phyloP scores from a whole-genome alignment of 2,113 vertebrate species.

The Phalacrocorax pelagicus region DNA sequence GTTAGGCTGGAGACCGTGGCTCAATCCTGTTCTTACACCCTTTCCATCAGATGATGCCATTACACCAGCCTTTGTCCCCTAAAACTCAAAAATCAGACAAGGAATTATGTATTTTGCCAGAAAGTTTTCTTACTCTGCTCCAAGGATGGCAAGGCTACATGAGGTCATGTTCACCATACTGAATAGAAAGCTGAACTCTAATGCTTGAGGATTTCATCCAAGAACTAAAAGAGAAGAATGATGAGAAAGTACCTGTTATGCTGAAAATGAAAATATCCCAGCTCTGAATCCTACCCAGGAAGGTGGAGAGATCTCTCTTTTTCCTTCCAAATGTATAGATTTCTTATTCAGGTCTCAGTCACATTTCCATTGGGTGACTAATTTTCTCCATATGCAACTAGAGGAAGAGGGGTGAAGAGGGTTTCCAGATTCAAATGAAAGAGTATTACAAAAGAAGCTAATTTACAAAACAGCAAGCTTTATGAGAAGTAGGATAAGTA shows the following conservation, averaged over 20 bases:
- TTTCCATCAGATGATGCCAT: not conserved
- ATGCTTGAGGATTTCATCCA: not conserved
- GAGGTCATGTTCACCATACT: not conserved
- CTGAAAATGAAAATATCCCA: not conserved
- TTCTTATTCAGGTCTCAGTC: not conserved
- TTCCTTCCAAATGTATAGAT: not conserved
- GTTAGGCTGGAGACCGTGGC: not conserved
- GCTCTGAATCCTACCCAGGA: not conserved
- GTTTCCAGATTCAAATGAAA: conserved; percentile 29
- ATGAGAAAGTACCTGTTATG: not conserved
- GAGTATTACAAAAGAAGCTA: not conserved
- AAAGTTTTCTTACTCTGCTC: not conserved
- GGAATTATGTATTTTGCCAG: not conserved
- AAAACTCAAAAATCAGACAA: not conserved
- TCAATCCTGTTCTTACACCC: not conserved
- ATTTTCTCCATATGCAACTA: not conserved
- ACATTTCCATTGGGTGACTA: not conserved
- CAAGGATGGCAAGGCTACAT: not conserved
- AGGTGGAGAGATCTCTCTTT: not conserved
- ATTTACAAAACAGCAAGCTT: conserved; percentile 41
- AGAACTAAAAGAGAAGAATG: not conserved
- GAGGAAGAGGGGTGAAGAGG: not conserved
- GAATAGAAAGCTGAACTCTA: not conserved
- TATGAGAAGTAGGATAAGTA: conserved; percentile 49
- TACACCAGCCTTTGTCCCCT: not conserved